A percentile compares a stretch with the other conserved stretches of the same genome.
phyloP scores from a whole-genome alignment of 2,113 vertebrate species.

The Brachypteracias leptosomus region DNA sequence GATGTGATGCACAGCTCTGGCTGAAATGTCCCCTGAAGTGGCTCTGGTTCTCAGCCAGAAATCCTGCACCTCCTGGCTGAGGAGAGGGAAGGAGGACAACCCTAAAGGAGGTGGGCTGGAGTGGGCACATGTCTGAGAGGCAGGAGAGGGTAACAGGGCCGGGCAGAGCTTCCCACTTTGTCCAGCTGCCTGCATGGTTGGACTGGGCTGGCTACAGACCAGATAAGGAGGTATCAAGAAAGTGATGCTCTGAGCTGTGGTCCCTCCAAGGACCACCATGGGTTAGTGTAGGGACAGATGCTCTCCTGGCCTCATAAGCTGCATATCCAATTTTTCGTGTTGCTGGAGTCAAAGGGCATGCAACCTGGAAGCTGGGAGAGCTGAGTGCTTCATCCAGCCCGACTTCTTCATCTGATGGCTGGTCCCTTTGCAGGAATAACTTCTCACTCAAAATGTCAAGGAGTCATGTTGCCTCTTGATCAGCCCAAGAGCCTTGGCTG shows the following conservation, averaged over 20 bases:
- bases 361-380: not conserved
- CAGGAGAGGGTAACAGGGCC: not conserved
- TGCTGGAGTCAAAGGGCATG: not conserved
- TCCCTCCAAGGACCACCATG: not conserved
- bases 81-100: not conserved
- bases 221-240: not conserved
- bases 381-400: not conserved
- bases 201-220: not conserved
- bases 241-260: fast-evolving
- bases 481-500: not conserved
- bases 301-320: fast-evolving
- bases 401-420: fast-evolving
- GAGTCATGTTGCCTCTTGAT: not conserved
- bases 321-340: not conserved
- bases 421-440: not conserved
- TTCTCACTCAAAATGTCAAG: fast-evolving
- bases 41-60: not conserved
- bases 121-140: fast-evolving
- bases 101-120: not conserved
- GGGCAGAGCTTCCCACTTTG: not conserved
- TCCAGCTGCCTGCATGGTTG: not conserved
- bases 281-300: fast-evolving
- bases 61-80: not conserved
- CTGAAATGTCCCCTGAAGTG: fast-evolving
- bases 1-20: fast-evolving